Percentiles rank a stretch among this genome's conserved stretches.
Conservation (phyloP, 64 coral and sea anemone genomes). For the Actinia equina region DNA sequence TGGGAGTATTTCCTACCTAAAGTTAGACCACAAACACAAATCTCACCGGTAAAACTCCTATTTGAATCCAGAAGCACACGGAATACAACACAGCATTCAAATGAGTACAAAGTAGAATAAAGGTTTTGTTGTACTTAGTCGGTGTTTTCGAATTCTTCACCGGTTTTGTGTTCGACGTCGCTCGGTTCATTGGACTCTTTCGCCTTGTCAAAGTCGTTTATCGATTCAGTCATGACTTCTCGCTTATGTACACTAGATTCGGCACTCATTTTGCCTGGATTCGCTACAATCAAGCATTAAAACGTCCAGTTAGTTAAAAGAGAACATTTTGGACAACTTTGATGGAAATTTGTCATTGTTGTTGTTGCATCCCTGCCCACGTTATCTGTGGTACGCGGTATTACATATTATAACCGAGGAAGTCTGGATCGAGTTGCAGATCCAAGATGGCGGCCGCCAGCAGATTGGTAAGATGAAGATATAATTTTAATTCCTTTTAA, state of each 20-base stretch:
- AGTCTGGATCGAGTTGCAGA: neutral
- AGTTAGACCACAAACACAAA: neutral
- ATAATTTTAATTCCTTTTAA: neutral
- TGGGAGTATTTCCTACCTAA: neutral
- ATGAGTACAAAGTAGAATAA: constrained; percentile 72
- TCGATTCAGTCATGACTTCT: neutral
- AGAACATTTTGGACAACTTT: neutral
- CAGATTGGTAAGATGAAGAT: neutral
- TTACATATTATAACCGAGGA: neutral
- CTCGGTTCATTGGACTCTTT: neutral
- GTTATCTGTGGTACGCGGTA: neutral
- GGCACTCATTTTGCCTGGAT: neutral
- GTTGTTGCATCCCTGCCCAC: neutral
- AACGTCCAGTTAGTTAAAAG: neutral
- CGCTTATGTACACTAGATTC: constrained; percentile 2
- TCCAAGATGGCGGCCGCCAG: neutral
- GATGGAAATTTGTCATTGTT: neutral
- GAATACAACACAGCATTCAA: constrained; percentile 85
- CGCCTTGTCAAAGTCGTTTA: neutral
- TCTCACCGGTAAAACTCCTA: constrained; percentile 82
- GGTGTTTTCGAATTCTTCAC: neutral
- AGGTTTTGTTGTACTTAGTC: constrained; percentile 26
- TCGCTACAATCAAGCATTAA: neutral
- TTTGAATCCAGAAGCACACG: constrained; percentile 93
- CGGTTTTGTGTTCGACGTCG: neutral